A percentile compares a stretch with the other conserved stretches of the same genome.
phyloP scores from a whole-genome alignment of 2,113 vertebrate genomes.

The Tachysurus fulvidraco region DNA sequence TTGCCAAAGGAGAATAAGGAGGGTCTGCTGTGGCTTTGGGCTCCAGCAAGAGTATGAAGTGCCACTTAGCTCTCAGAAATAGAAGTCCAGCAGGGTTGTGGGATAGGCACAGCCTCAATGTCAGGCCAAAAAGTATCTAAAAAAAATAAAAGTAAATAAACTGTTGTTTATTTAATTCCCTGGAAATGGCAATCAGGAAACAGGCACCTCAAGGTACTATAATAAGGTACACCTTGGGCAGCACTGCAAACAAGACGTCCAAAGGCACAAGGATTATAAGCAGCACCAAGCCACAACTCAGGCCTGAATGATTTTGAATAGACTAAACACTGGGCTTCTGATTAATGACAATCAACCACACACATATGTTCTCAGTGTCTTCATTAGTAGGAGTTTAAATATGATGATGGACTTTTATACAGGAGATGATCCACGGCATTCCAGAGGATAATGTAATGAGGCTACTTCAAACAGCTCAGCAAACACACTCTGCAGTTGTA shows the following conservation, averaged over 20 bases:
- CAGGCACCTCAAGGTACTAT: conserved; percentile 64
- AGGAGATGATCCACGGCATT: conserved; percentile 3
- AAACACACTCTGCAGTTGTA: not conserved
- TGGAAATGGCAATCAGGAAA: conserved; percentile 71
- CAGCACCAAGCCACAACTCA: conserved; percentile 36
- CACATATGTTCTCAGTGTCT: not conserved
- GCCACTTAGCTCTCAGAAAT: conserved; percentile 75
- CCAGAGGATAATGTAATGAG: not conserved
- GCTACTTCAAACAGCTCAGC: not conserved
- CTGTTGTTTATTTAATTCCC: conserved; percentile 64
- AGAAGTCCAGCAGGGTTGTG: conserved; percentile 68
- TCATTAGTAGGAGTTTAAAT: not conserved
- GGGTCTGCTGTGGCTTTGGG: conserved; percentile 73
- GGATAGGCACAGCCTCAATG: conserved; percentile 67
- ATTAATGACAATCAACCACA: conserved; percentile 8
- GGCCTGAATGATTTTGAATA: conserved; percentile 27
- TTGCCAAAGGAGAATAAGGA: conserved; percentile 74
- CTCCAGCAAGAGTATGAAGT: conserved; percentile 73
- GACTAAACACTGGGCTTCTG: conserved; percentile 11
- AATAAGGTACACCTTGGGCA: conserved; percentile 67
- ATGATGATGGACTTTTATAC: not conserved
- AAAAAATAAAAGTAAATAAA: conserved; percentile 78
- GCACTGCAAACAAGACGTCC: conserved; percentile 62
- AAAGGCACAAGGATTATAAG: conserved; percentile 65
- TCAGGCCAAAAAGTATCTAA: conserved; percentile 67